Evolutionary conservation across 2,113 vertebrate genomes (phyloP).

Genomic region (Ctenodactylus gundi): DNA sequence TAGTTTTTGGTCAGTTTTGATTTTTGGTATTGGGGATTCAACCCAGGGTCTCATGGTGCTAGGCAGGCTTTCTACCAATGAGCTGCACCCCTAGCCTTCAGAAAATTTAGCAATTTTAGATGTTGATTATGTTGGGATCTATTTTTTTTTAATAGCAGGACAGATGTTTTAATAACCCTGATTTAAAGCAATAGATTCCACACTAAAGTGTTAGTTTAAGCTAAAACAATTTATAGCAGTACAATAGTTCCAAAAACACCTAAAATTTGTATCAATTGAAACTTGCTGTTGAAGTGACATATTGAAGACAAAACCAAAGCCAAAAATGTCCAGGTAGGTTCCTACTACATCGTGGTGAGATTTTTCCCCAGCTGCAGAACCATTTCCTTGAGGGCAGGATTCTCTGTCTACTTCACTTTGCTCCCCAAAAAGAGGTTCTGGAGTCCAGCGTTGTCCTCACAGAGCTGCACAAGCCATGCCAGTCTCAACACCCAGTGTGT

Average conservation of each 20-base stretch:
- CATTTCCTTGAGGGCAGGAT: slow-evolving; percentile 77
- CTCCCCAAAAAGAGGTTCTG: slow-evolving; percentile 82
- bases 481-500: too few relatives aligned
- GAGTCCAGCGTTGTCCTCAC: too few relatives aligned
- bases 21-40: not conserved
- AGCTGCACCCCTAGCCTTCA: not conserved
- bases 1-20: not conserved
- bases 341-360: not conserved
- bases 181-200: not conserved
- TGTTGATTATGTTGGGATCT: slow-evolving; percentile 16
- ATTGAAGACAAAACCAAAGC: not conserved
- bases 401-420: slow-evolving; percentile 81
- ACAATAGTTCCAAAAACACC: not conserved
- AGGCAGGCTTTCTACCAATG: not conserved
- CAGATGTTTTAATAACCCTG: too few relatives aligned
- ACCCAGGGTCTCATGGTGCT: not conserved
- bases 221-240: not conserved
- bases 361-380: slow-evolving; percentile 77
- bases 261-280: not conserved
- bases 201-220: not conserved
- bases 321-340: not conserved
- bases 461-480: too few relatives aligned
- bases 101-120: slow-evolving; percentile 34
- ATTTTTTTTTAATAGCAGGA: too few relatives aligned
- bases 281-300: not conserved